A percentile compares a stretch with the other conserved stretches of the same genome.
These are phyloP conservation scores for Dendroctonus valens DNA, from an alignment of 1,140 invertebrate genomes.

Conservation along the genomic window DNA sequence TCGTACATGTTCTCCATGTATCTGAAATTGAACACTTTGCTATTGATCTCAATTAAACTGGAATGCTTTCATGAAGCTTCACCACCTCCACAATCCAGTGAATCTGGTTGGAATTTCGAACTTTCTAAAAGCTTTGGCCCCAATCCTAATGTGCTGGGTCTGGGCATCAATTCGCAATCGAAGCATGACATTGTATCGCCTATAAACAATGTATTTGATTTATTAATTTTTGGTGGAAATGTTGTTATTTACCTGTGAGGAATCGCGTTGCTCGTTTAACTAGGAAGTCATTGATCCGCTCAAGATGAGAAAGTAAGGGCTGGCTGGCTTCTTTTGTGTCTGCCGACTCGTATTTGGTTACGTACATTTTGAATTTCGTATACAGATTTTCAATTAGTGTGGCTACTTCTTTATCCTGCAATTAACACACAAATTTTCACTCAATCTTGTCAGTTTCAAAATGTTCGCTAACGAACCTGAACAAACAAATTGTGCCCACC, in stretches of 20 bases:
- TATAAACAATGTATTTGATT: conserved; percentile 2
- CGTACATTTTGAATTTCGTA: conserved; percentile 88
- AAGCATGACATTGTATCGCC: conserved; percentile 97
- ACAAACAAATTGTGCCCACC: conserved; percentile 94
- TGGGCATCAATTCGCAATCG: conserved; percentile 97
- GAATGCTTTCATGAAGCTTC: not conserved
- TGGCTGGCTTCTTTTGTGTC: conserved; percentile 71
- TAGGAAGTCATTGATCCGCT: conserved; percentile 86
- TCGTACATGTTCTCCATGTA: conserved; percentile 97
- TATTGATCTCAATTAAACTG: not conserved
- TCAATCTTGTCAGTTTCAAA: not conserved
- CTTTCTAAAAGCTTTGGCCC: conserved; percentile 90
- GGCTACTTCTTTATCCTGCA: conserved; percentile 87
- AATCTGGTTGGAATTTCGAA: conserved; percentile 89
- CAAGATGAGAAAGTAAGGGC: conserved; percentile 76
- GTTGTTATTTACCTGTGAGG: conserved; percentile 64
- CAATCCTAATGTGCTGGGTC: conserved; percentile 96
- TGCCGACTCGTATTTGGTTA: conserved; percentile 75
- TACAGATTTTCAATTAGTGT: conserved; percentile 92
- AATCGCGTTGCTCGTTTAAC: conserved; percentile 84
- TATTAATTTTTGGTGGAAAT: too few relatives aligned
- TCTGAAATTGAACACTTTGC: conserved; percentile 17
- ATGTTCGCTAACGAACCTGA: conserved; percentile 56
- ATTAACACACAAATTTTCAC: conserved; percentile 14
- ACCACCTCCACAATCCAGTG: conserved; percentile 78